Evolutionary conservation across 2,797 vertebrate species (phyloP).

Genomic region (Neostethus bicornis): DNA sequence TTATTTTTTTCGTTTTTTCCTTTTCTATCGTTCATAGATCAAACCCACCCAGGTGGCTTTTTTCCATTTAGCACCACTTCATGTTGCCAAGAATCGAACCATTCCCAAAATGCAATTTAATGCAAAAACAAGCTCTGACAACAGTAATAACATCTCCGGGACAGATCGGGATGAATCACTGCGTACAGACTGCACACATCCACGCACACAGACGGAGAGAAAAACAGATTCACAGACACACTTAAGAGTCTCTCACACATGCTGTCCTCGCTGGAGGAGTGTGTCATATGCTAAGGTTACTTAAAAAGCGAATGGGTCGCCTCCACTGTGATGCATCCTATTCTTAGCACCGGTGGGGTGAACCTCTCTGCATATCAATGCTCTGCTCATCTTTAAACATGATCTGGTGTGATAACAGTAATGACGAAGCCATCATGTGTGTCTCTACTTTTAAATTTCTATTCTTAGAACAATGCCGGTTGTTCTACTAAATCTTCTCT

Average conservation of each 20-base stretch:
- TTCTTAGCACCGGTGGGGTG: slow-evolving; percentile 47
- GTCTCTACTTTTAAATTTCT: not conserved
- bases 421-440: slow-evolving; percentile 9
- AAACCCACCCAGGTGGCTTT: slow-evolving; percentile 12
- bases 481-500: not conserved
- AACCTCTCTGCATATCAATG: slow-evolving; percentile 59
- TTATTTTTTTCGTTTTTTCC: not conserved
- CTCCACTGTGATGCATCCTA: slow-evolving; percentile 46
- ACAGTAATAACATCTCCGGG: slow-evolving; percentile 32
- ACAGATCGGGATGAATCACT: slow-evolving; percentile 31
- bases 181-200: not conserved
- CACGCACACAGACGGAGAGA: slow-evolving; percentile 1
- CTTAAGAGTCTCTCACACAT: slow-evolving; percentile 20
- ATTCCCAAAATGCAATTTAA: slow-evolving; percentile 48
- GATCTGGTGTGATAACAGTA: slow-evolving; percentile 25
- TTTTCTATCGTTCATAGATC: slow-evolving; percentile 15
- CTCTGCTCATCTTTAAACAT: slow-evolving; percentile 60
- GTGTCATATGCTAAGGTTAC: slow-evolving; percentile 33
- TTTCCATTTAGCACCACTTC: slow-evolving; percentile 24
- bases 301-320: slow-evolving; percentile 38
- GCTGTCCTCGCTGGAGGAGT: slow-evolving; percentile 8
- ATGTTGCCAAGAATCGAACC: slow-evolving; percentile 37
- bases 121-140: slow-evolving; percentile 26
- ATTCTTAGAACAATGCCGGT: slow-evolving; percentile 1
- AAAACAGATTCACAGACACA: slow-evolving; percentile 25